phyloP scores from a whole-genome alignment of 53 echinoderm and acorn worm genomes.

The Arbacia lixula region DNA sequence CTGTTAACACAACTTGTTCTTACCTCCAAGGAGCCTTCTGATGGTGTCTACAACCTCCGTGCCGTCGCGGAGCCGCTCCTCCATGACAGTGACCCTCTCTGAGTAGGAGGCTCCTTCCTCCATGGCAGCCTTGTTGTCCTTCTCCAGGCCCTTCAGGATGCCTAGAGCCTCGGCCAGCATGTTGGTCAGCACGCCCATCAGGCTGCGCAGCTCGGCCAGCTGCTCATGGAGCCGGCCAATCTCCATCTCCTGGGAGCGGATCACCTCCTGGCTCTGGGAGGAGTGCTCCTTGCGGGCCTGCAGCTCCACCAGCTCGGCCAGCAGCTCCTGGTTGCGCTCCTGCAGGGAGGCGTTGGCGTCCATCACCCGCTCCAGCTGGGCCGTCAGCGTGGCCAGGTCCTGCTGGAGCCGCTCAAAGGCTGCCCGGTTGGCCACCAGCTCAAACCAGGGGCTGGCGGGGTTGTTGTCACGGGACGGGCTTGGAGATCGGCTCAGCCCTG shows the following conservation, averaged over 20 bases:
- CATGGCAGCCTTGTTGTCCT: conserved; percentile 21
- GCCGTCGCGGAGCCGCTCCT: conserved; percentile 57
- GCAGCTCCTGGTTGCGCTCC: conserved; percentile 72
- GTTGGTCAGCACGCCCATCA: conserved; percentile 73
- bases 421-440: conserved; percentile 83
- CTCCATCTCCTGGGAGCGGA: conserved; percentile 71
- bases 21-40: conserved; percentile 65
- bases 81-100: conserved; percentile 41
- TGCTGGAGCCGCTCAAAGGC: conserved; percentile 87
- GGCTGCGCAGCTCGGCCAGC: conserved; percentile 76
- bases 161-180: conserved; percentile 78
- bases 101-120: conserved; percentile 32
- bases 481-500: conserved; percentile 47
- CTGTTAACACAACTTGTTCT: not conserved
- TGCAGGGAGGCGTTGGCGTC: conserved; percentile 79
- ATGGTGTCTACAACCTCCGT: conserved; percentile 72
- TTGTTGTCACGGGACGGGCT: conserved; percentile 62
- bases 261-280: conserved; percentile 65
- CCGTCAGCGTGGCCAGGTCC: conserved; percentile 82
- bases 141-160: conserved; percentile 72
- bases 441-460: conserved; percentile 76
- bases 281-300: conserved; percentile 54
- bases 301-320: conserved; percentile 63
- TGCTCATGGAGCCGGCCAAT: conserved; percentile 64
- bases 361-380: conserved; percentile 80